Percentiles rank a stretch among this genome's conserved stretches.
Conservation (phyloP, 1,140 invertebrate genomes). For the Diachasma alloeum region DNA sequence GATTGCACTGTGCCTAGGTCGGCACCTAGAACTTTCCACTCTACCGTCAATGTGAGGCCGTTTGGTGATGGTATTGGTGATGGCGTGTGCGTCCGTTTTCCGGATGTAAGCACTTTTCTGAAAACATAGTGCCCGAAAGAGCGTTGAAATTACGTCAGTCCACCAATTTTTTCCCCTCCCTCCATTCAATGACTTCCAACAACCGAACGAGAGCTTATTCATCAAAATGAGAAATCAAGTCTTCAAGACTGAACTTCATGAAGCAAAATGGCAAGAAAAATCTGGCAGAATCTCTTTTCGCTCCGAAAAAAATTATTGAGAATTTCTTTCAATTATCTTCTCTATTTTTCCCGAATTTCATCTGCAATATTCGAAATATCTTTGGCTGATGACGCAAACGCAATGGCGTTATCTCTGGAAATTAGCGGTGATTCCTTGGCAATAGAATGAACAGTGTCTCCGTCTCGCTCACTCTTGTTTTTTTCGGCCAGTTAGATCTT, state of each 20-base stretch:
- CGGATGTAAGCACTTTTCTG: slow-evolving; percentile 53
- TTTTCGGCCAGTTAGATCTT: not conserved
- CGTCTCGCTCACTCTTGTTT: not conserved
- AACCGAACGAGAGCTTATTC: not conserved
- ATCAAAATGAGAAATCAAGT: too few species aligned
- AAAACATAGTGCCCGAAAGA: slow-evolving; percentile 45
- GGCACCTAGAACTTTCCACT: slow-evolving; percentile 46
- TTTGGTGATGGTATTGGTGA: slow-evolving; percentile 10
- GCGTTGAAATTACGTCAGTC: not conserved
- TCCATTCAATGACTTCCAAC: not conserved
- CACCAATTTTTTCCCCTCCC: not conserved
- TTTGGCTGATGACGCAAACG: slow-evolving; percentile 9
- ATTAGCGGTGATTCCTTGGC: slow-evolving; percentile 12
- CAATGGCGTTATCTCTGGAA: slow-evolving; percentile 21
- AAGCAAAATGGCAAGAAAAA: not conserved
- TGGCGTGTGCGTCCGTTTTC: slow-evolving; percentile 49
- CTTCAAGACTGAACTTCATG: too few species aligned
- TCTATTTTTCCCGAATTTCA: not conserved
- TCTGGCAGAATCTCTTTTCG: not conserved
- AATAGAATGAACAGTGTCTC: not conserved
- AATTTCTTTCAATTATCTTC: not conserved
- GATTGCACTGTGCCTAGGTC: not conserved
- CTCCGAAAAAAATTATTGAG: not conserved
- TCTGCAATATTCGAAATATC: not conserved
- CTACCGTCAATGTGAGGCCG: not conserved